phyloP scores from a whole-genome alignment of 1,140 invertebrate genomes.

The Drosophila kikkawai region DNA sequence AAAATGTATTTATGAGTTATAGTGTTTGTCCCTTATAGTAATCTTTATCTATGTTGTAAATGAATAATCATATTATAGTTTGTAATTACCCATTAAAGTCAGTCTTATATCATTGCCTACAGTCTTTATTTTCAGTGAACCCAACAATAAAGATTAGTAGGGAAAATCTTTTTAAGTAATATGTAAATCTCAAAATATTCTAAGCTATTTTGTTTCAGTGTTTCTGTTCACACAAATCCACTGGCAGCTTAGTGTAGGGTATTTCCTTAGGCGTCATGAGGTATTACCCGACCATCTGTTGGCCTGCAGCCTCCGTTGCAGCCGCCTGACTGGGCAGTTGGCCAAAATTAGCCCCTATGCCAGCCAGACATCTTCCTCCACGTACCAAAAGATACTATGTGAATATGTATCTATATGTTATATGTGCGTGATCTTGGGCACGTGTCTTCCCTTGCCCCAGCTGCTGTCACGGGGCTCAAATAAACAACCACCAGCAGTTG shows the following conservation, averaged over 20 bases:
- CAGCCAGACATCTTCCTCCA: slow-evolving; percentile 5
- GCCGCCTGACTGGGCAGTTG: slow-evolving; percentile 47
- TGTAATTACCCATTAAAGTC: not conserved
- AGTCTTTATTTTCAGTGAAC: not conserved
- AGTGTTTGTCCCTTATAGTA: not conserved
- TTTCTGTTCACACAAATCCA: not conserved
- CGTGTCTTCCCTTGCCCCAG: slow-evolving; percentile 29
- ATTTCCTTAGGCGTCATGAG: not conserved
- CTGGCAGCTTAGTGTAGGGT: slow-evolving; percentile 4
- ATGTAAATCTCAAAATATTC: not conserved
- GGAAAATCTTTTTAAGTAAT: too few species aligned
- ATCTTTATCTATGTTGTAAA: not conserved
- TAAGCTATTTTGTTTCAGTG: not conserved
- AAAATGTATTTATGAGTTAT: not conserved
- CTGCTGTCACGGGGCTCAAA: slow-evolving; percentile 42
- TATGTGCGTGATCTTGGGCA: slow-evolving; percentile 46
- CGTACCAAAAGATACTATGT: not conserved
- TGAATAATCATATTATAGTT: not conserved
- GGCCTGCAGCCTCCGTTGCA: slow-evolving; percentile 19
- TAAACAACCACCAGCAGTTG: slow-evolving; percentile 36
- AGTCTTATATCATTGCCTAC: not conserved
- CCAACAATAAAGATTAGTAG: not conserved
- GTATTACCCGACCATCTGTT: slow-evolving; percentile 14
- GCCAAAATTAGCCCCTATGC: slow-evolving; percentile 38
- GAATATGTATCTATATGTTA: not conserved